These are phyloP conservation scores for Bellardia bayeri DNA, from an alignment of 2,888 invertebrate species.

Conservation along the genomic window DNA sequence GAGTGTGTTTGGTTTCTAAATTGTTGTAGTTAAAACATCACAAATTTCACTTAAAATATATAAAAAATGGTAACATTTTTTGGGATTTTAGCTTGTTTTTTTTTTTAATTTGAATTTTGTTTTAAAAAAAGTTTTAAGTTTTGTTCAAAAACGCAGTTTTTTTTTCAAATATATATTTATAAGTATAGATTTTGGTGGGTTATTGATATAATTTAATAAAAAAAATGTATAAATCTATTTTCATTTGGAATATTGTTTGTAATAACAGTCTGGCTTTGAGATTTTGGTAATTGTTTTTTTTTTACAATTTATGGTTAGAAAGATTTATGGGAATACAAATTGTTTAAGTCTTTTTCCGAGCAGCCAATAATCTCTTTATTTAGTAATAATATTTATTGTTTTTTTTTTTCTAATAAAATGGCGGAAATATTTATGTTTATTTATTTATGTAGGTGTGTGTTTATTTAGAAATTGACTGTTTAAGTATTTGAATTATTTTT, in stretches of 20 bases:
- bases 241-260: conserved; percentile 30
- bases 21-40: conserved; percentile 13
- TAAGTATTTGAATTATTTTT: conserved; percentile 23
- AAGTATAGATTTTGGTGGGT: conserved; percentile 59
- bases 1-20: neutral
- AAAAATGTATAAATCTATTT: conserved; percentile 28
- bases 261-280: conserved; percentile 46
- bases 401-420: conserved; percentile 24
- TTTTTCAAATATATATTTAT: neutral
- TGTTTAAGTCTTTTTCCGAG: conserved; percentile 43
- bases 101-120: neutral
- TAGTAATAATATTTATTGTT: neutral
- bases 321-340: conserved; percentile 21
- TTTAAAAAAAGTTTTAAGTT: neutral
- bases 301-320: neutral
- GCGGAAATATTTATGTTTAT: neutral
- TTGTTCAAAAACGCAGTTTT: conserved; percentile 2
- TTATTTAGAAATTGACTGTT: conserved; percentile 44
- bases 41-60: neutral
- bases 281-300: neutral
- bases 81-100: neutral
- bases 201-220: conserved; percentile 47
- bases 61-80: neutral
- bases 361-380: conserved; percentile 23
- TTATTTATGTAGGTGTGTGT: neutral